Evolutionary conservation across 2,797 vertebrate genomes (phyloP).

Genomic region (Tapera naevia): DNA sequence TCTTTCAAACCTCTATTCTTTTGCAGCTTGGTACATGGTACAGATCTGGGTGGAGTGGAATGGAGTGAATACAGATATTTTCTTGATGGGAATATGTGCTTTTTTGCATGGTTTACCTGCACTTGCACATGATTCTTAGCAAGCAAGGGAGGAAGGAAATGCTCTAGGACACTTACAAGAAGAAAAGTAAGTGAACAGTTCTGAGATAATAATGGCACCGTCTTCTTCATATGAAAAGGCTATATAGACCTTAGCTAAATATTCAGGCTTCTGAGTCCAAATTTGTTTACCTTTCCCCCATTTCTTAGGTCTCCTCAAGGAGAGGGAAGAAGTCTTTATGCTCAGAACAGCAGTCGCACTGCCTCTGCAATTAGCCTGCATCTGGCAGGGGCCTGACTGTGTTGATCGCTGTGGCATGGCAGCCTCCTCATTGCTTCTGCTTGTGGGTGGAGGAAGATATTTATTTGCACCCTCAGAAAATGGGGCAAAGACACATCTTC

Average conservation of each 20-base stretch:
- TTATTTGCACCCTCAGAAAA: not conserved
- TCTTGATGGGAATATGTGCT: not conserved
- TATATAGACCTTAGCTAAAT: not conserved
- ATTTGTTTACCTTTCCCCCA: not conserved
- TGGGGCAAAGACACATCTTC: not conserved
- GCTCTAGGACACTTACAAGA: too few relatives aligned
- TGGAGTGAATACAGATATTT: not conserved
- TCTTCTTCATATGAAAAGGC: not conserved
- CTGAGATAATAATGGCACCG: not conserved
- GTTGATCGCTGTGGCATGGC: not conserved
- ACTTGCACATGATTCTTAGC: not conserved
- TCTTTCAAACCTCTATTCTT: not conserved
- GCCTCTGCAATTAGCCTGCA: not conserved
- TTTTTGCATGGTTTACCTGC: not conserved
- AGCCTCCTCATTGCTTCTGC: not conserved
- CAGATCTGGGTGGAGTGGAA: not conserved
- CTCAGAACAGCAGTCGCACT: not conserved
- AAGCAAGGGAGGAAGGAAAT: not conserved
- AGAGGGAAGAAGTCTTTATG: not conserved
- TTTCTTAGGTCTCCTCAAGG: not conserved
- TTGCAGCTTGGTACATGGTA: not conserved
- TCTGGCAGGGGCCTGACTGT: not conserved
- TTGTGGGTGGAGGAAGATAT: rapidly evolving
- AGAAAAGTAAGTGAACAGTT: not conserved
- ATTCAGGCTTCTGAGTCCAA: not conserved